Conservation (phyloP, 2,888 invertebrate genomes). For the Leucoptera coffeella region DNA sequence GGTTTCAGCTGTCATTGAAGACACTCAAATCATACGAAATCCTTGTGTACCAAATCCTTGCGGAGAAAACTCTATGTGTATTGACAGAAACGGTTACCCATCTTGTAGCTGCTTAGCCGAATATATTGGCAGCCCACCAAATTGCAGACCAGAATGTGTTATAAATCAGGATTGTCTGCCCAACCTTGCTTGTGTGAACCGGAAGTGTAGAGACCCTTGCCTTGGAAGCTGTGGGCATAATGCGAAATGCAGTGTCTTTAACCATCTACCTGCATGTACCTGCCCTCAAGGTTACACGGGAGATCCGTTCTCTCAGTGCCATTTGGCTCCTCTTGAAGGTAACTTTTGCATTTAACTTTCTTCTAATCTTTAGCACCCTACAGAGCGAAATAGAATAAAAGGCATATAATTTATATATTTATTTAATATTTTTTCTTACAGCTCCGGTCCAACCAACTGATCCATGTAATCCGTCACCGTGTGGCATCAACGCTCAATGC, state of each 20-base stretch:
- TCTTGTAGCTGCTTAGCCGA: conserved; percentile 61
- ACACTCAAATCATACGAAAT: conserved; percentile 29
- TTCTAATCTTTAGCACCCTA: no score
- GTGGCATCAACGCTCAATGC: conserved; percentile 61
- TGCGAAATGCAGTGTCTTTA: conserved; percentile 59
- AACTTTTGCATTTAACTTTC: no score
- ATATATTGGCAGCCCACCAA: conserved; percentile 65
- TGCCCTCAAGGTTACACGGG: conserved; percentile 68
- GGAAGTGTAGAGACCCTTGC: conserved; percentile 68
- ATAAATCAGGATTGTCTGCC: conserved; percentile 67
- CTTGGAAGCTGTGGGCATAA: conserved; percentile 64
- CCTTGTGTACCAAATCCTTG: conserved; percentile 68
- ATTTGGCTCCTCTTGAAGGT: no score
- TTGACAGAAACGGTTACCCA: conserved; percentile 52
- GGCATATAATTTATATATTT: conserved; percentile 6
- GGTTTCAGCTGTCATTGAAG: conserved; percentile 17
- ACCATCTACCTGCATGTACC: conserved; percentile 63
- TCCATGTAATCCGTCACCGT: conserved; percentile 71
- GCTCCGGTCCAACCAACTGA: conserved; percentile 31
- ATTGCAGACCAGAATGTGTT: conserved; percentile 67
- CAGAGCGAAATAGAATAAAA: no score
- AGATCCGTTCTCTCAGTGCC: conserved; percentile 70
- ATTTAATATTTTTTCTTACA: conserved; percentile 15
- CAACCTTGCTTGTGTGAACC: conserved; percentile 65
- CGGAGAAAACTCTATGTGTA: conserved; percentile 60